Base-by-base conservation (phyloP, 2,888 invertebrate genomes). In the Trypoxylon attenuatum region DNA sequence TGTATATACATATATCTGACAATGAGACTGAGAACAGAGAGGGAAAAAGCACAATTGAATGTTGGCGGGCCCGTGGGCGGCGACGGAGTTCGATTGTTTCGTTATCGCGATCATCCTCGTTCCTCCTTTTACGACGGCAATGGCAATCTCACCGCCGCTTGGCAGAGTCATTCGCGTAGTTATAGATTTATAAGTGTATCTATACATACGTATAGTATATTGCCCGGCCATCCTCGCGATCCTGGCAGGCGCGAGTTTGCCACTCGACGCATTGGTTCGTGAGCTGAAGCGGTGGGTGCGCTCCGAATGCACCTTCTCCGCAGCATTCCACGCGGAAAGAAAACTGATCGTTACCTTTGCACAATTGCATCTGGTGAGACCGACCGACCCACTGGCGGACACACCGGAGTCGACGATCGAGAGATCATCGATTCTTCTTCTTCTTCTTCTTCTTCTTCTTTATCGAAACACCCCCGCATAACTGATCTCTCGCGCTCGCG, bases 71-170 rank as follows among this genome's bases (percentile, higher is more conserved):
- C 60, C 68, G 67, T 76, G 76, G 71, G 78, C 78, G 78, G 79
- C 76, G 71, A 76, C 81, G 70, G 63, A 56, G 78, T 83, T 83
- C 84, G 83, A 83, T 83, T 84, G 83, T 83, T 83, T 83, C 83
- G 81, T 84, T 83, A 83, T 83, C 83, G 83, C 82, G 84, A 83
- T 83, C 81, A 78, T 81, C 78, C 79, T 76, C 77, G 73, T 73
- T 76, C 75, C 65, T 70, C 77, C 76, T 63, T 70, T 63, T 68
- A 43, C 65, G 49, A 60, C 63, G 54, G 71, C 78, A 78, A 73
- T 63, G 71, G 64, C 72, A 65, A 73, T 72, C 73, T 71, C 70
- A 69, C 70, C 67, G 69, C 73, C 75, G 64, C 56, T 42, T 55
- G 57, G 45, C 68, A 68, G 59, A 64, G 60, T 71, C 69, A 52